Conservation (phyloP, 1,140 invertebrate species). For the Zaprionus ornatus region DNA sequence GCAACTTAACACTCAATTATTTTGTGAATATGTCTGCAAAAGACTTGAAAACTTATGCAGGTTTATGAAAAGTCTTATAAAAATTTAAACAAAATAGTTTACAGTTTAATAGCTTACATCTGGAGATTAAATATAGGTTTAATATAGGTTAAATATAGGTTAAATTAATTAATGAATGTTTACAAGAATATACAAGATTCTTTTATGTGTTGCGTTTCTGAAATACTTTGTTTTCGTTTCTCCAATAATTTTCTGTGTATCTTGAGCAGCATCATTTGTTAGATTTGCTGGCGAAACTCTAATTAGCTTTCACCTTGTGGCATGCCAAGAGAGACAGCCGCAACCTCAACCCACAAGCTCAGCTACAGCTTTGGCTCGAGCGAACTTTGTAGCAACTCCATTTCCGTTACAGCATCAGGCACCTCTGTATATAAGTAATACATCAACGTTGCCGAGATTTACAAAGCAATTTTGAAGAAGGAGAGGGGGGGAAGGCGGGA, state of each 20-base stretch:
- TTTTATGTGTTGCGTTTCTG: no score
- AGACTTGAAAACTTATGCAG: neutral
- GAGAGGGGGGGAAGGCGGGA: slow-evolving; percentile 3
- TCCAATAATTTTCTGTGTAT: neutral
- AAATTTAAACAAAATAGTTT: no score
- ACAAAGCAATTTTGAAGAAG: slow-evolving; percentile 40
- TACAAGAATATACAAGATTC: no score
- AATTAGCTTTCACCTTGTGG: slow-evolving; percentile 75
- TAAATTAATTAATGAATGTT: no score
- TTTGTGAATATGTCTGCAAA: neutral
- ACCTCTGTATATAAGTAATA: slow-evolving; percentile 50
- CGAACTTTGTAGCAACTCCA: slow-evolving; percentile 46
- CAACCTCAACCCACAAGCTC: slow-evolving; percentile 8
- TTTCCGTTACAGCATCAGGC: neutral
- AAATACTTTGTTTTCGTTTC: no score
- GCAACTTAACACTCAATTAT: slow-evolving; percentile 17
- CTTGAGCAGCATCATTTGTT: slow-evolving; percentile 42
- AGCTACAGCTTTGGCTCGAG: neutral
- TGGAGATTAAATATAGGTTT: no score
- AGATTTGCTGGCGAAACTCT: slow-evolving; percentile 63
- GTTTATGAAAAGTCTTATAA: neutral
- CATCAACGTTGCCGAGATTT: slow-evolving; percentile 72
- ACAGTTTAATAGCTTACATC: no score
- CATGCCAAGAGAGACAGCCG: slow-evolving; percentile 23
- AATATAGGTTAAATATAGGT: no score